phyloP scores from a whole-genome alignment of 2,888 invertebrate genomes.

The Chymomyza amoena region DNA sequence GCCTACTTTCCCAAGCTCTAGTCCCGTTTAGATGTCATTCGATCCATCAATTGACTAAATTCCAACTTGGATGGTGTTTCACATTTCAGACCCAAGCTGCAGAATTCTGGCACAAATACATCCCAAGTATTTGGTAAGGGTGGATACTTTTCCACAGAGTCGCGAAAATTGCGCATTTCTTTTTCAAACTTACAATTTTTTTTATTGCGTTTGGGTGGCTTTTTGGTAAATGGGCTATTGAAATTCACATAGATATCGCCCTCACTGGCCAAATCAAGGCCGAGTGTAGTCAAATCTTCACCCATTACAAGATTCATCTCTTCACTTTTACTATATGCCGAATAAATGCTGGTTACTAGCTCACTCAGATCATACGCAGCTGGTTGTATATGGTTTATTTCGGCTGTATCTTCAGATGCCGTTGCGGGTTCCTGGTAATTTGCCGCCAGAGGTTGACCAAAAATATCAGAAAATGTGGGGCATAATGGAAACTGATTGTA shows the following conservation, averaged over 20 bases:
- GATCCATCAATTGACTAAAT: background rate
- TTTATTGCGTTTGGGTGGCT: conserved; percentile 42
- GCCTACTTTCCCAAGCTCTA: background rate
- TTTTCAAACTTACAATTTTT: conserved; percentile 47
- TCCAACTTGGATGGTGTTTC: conserved; percentile 4
- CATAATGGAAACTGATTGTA: conserved; percentile 34
- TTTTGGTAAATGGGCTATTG: conserved; percentile 56
- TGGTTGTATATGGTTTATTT: background rate
- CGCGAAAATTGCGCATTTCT: conserved; percentile 60
- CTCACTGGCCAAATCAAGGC: conserved; percentile 49
- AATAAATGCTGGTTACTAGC: background rate
- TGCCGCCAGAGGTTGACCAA: conserved; percentile 43
- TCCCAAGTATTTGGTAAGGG: conserved; percentile 49
- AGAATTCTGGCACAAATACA: conserved; percentile 49
- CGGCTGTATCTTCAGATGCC: background rate
- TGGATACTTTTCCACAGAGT: conserved; percentile 43
- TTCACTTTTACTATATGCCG: background rate
- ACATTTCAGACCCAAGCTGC: conserved; percentile 40
- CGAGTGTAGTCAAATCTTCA: conserved; percentile 53
- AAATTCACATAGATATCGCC: conserved; percentile 63
- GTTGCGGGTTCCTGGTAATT: conserved; percentile 19
- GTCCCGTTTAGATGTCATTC: background rate
- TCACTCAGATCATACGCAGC: conserved; percentile 40
- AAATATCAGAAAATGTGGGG: conserved; percentile 53
- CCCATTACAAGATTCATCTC: conserved; percentile 33